Percentiles rank a stretch among this genome's conserved stretches.
Evolutionary conservation across 2,797 vertebrate species (phyloP).

Genomic region (Chrosomus eos): DNA sequence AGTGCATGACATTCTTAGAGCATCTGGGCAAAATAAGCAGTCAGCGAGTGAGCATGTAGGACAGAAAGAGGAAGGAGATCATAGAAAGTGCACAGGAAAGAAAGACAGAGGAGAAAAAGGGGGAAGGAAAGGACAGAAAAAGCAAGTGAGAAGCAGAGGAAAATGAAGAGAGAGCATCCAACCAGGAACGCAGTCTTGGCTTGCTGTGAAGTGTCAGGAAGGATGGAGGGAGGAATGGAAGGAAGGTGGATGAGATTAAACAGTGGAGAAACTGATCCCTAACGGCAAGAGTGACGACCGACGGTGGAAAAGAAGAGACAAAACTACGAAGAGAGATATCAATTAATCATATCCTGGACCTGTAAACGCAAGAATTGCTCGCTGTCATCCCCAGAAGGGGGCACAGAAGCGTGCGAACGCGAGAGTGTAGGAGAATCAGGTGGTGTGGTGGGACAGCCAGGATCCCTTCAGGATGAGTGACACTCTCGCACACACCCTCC

Average conservation of each 20-base stretch:
- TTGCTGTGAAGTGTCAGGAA: slow-evolving; percentile 61
- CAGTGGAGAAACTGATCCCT: slow-evolving; percentile 57
- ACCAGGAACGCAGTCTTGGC: slow-evolving; percentile 69
- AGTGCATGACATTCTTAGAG: slow-evolving; percentile 64
- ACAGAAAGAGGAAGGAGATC: slow-evolving; percentile 53
- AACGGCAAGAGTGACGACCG: slow-evolving; percentile 48
- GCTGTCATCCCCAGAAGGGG: slow-evolving; percentile 49
- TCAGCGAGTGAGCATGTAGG: slow-evolving; percentile 16
- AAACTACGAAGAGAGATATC: slow-evolving; percentile 48
- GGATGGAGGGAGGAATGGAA: slow-evolving; percentile 59
- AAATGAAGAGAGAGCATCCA: slow-evolving; percentile 35
- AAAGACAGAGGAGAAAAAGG: slow-evolving; percentile 65
- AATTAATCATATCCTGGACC: slow-evolving; percentile 19
- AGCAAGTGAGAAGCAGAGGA: slow-evolving; percentile 14
- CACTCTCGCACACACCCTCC: slow-evolving; percentile 32
- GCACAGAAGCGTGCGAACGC: slow-evolving; percentile 46
- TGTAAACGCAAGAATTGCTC: slow-evolving; percentile 27
- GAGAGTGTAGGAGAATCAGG: slow-evolving; percentile 57
- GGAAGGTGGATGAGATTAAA: slow-evolving; percentile 48
- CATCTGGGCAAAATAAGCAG: slow-evolving; percentile 68
- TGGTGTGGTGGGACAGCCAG: slow-evolving; percentile 71
- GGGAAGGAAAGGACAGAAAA: slow-evolving; percentile 50
- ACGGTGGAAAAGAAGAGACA: slow-evolving; percentile 29
- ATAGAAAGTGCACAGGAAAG: slow-evolving; percentile 57
- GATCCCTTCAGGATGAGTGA: slow-evolving; percentile 52